These are phyloP conservation scores for Sylvicola cinctus DNA, from an alignment of 2,888 invertebrate species.

Conservation along the genomic window DNA sequence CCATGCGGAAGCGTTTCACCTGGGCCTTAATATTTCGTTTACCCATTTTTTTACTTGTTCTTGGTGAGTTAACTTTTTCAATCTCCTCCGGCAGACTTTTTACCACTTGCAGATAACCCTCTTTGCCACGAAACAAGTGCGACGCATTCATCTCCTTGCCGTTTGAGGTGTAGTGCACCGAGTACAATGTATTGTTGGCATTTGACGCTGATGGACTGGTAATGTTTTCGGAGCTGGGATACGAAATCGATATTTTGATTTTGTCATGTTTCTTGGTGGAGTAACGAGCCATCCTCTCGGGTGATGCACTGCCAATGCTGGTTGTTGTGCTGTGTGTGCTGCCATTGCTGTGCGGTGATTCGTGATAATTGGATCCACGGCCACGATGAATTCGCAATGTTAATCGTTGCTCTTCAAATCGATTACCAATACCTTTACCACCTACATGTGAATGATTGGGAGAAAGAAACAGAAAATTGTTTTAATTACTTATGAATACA, in stretches of 20 bases:
- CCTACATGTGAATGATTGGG: conserved; percentile 16
- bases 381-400: conserved; percentile 83
- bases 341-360: conserved; percentile 43
- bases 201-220: conserved; percentile 18
- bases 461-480: background rate
- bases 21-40: conserved; percentile 78
- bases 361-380: conserved; percentile 39
- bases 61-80: conserved; percentile 24
- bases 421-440: conserved; percentile 43
- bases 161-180: conserved; percentile 46
- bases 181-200: conserved; percentile 30
- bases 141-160: conserved; percentile 38
- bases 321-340: conserved; percentile 50
- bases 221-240: conserved; percentile 58
- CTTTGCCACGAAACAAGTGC: conserved; percentile 26
- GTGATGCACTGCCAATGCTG: conserved; percentile 40
- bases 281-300: conserved; percentile 35
- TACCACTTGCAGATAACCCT: conserved; percentile 35
- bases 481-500: too few relatives aligned
- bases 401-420: conserved; percentile 76
- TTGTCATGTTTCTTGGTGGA: conserved; percentile 50
- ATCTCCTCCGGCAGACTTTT: conserved; percentile 11
- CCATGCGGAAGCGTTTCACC: conserved; percentile 82
- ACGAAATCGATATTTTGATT: conserved; percentile 70
- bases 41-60: conserved; percentile 47